phyloP scores from a whole-genome alignment of 2,797 vertebrate genomes.

The Paramormyrops hopkinsi region DNA sequence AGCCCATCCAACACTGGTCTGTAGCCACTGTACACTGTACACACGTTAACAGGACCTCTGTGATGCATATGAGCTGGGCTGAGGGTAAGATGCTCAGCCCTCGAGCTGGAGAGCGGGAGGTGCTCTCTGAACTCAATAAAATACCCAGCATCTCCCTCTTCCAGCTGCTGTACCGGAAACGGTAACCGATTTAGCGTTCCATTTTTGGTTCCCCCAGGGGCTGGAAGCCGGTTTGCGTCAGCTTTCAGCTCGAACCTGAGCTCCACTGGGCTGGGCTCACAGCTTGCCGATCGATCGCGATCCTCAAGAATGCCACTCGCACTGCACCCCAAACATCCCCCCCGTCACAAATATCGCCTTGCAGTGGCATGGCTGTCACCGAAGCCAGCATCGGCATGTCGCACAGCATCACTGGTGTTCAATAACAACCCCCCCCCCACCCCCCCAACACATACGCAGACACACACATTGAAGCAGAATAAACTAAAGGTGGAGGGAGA shows the following conservation, averaged over 20 bases:
- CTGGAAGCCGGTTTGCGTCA: not conserved
- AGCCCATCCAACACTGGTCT: not conserved
- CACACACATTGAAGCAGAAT: not conserved
- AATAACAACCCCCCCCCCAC: not conserved
- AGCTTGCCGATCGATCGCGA: not conserved
- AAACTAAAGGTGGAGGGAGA: not conserved
- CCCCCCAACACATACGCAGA: not conserved
- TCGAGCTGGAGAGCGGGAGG: not conserved
- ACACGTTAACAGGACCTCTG: not conserved
- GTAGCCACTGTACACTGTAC: not conserved
- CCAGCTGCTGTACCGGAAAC: not conserved
- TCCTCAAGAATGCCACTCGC: not conserved
- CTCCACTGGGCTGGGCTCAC: not conserved
- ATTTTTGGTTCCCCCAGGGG: conserved; percentile 14
- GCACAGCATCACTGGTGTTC: not conserved
- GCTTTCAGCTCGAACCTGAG: not conserved
- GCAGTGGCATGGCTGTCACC: not conserved
- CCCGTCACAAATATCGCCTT: not conserved
- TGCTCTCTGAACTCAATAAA: not conserved
- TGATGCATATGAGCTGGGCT: not conserved
- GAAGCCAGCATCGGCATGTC: not conserved
- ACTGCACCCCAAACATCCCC: not conserved
- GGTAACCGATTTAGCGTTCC: conserved; percentile 8
- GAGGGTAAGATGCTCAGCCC: not conserved
- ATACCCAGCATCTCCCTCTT: not conserved